Conservation (phyloP, 1,140 invertebrate genomes). For the Pseudomyrmex dendroicus region DNA sequence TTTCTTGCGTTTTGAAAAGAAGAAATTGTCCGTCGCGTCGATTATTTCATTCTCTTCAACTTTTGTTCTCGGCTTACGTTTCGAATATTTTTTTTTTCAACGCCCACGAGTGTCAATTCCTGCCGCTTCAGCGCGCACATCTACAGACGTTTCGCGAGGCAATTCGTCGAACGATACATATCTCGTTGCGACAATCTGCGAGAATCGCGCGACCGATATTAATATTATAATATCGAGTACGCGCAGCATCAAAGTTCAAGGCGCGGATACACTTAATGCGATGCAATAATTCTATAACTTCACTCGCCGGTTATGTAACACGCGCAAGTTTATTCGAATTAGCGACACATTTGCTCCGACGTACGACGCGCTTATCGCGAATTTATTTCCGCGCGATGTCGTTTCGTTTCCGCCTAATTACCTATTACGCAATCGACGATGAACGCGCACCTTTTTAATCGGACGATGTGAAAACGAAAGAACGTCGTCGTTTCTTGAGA, state of each 20-base stretch:
- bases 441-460: not conserved
- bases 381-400: not conserved
- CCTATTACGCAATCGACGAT: constrained; percentile 26
- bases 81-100: not conserved
- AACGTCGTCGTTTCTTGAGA: too few species aligned
- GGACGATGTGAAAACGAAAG: too few species aligned
- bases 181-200: not conserved
- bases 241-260: constrained; percentile 56
- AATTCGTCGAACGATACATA: not conserved
- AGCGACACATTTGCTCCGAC: not conserved
- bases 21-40: too few species aligned
- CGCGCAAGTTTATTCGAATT: not conserved
- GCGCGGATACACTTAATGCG: constrained; percentile 14
- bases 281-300: constrained; percentile 26
- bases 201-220: constrained; percentile 10
- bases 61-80: too few species aligned
- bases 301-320: not conserved
- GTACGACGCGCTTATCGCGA: not conserved
- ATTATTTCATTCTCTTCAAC: too few species aligned
- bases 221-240: constrained; percentile 32
- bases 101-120: not conserved
- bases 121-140: not conserved
- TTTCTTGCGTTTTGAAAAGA: too few species aligned
- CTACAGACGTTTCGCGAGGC: not conserved
- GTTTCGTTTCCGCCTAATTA: constrained; percentile 12